These are phyloP conservation scores for Drosophila rhopaloa DNA, from an alignment of 1,140 invertebrate species.

Conservation along the genomic window DNA sequence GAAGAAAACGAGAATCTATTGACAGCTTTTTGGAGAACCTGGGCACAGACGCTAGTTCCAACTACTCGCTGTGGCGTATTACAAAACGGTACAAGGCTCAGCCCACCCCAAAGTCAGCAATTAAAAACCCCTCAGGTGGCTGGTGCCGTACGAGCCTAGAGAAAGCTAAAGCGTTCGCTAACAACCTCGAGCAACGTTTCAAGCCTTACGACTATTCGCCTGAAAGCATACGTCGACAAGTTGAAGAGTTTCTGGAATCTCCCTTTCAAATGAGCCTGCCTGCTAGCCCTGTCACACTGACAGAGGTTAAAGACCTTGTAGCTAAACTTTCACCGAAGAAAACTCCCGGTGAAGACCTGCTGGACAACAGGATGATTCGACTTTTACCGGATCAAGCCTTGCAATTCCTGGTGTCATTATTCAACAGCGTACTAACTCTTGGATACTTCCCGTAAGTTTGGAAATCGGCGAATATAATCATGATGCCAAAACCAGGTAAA, in stretches of 20 bases:
- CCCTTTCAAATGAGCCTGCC: background rate
- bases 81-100: background rate
- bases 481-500: constrained; percentile 13
- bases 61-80: constrained; percentile 3
- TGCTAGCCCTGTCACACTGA: background rate
- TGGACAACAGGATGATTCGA: too few species aligned
- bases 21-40: background rate
- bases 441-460: constrained; percentile 13
- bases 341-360: too few species aligned
- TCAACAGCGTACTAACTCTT: constrained; percentile 3
- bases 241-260: background rate
- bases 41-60: constrained; percentile 1
- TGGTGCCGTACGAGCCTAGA: constrained; percentile 8
- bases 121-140: background rate
- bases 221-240: background rate
- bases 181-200: background rate
- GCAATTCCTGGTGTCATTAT: too few species aligned
- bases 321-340: background rate
- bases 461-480: constrained; percentile 9
- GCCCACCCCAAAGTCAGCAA: background rate
- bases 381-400: too few species aligned
- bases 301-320: constrained; percentile 1
- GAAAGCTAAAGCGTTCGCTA: too few species aligned
- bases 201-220: background rate
- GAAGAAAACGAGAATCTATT: background rate